Evolutionary conservation across 53 echinoderm and acorn worm species (phyloP).

Genomic region (Astropecten irregularis): DNA sequence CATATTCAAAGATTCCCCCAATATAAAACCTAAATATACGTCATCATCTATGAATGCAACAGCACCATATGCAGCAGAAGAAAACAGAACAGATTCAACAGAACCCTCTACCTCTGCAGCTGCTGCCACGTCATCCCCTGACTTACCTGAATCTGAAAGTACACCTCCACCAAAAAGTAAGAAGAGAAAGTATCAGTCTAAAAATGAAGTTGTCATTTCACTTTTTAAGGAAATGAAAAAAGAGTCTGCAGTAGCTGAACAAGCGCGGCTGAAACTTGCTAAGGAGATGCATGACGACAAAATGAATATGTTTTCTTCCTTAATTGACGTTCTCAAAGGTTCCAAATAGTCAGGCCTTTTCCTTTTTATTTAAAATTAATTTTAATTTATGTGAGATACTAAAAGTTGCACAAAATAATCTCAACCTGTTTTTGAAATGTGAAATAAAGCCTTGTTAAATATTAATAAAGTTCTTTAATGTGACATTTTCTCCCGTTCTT

Average conservation of each 20-base stretch:
- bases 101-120: background rate
- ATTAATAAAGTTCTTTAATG: no score
- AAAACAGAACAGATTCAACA: background rate
- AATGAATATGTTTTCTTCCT: background rate
- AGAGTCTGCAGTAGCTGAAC: background rate
- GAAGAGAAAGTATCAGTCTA: background rate
- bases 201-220: background rate
- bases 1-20: background rate
- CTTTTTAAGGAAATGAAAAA: background rate
- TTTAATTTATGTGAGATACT: no score
- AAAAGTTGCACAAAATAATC: no score
- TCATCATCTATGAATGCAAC: background rate
- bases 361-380: no score
- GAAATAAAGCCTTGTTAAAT: no score
- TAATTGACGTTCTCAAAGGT: background rate
- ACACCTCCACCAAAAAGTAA: background rate
- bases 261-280: background rate
- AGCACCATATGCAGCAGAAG: background rate
- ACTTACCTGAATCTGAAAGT: background rate
- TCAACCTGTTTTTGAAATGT: no score
- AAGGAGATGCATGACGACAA: background rate
- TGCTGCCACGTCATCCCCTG: no score
- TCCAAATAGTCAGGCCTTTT: no score
- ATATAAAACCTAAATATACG: background rate
- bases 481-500: no score